Evolutionary conservation across 2,888 invertebrate species (phyloP).

Genomic region (Sinotaia quadrata): DNA sequence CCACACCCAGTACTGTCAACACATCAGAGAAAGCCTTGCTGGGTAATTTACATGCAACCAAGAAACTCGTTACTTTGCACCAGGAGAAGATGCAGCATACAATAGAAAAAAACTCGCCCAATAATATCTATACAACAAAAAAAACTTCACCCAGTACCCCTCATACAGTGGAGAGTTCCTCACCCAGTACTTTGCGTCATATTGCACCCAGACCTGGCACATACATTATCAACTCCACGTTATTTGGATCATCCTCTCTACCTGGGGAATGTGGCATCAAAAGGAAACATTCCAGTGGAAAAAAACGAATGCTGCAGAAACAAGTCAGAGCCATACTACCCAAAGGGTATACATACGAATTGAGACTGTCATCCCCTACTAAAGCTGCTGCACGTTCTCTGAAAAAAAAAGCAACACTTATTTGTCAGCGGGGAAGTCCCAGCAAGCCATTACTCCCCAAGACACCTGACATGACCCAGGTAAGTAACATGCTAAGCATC

Average conservation of each 20-base stretch:
- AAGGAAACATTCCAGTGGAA: slow-evolving; percentile 34
- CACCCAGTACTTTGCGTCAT: slow-evolving; percentile 19
- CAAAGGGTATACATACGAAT: slow-evolving; percentile 60
- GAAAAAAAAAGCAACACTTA: slow-evolving; percentile 41
- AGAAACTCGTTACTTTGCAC: no score
- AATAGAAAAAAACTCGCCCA: no score
- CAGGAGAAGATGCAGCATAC: no score
- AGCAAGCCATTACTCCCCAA: slow-evolving; percentile 37
- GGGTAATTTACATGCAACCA: no score
- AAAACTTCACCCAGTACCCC: neutral
- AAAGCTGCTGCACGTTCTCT: slow-evolving; percentile 62
- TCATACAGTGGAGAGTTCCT: neutral
- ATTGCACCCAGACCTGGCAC: slow-evolving; percentile 30
- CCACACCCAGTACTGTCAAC: no score
- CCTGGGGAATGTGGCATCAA: neutral
- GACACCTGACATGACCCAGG: slow-evolving; percentile 33
- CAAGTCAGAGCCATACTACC: slow-evolving; percentile 64
- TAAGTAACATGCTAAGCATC: neutral
- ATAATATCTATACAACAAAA: no score
- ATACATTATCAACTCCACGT: slow-evolving; percentile 8
- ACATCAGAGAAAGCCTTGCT: no score
- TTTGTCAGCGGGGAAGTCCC: slow-evolving; percentile 41
- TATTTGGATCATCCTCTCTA: slow-evolving; percentile 18
- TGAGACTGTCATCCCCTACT: slow-evolving; percentile 56
- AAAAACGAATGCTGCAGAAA: slow-evolving; percentile 51